phyloP scores from a whole-genome alignment of 2,797 vertebrate genomes.

The Potorous gilbertii region DNA sequence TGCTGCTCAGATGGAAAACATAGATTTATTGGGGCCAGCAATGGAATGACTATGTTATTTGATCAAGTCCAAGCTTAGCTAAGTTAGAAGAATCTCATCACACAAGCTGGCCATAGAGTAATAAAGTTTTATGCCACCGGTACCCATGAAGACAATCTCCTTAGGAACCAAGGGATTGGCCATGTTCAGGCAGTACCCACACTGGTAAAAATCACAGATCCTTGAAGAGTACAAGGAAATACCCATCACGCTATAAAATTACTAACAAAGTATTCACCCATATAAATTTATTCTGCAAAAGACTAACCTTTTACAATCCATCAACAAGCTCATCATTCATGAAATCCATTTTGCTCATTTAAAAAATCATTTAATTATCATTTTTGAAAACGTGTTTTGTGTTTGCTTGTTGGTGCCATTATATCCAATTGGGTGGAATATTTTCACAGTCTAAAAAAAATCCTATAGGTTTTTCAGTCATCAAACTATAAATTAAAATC shows the following conservation, averaged over 20 bases:
- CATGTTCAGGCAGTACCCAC: slow-evolving; percentile 33
- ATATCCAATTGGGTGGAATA: slow-evolving; percentile 33
- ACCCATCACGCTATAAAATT: not conserved
- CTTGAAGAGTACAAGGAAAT: not conserved
- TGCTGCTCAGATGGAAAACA: not conserved
- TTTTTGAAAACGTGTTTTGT: slow-evolving; percentile 19
- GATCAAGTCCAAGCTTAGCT: not conserved
- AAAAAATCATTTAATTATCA: slow-evolving; percentile 41
- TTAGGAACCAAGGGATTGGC: slow-evolving; percentile 17
- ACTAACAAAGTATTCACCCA: not conserved
- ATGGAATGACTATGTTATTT: not conserved
- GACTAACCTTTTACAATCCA: not conserved
- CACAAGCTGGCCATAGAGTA: slow-evolving; percentile 23
- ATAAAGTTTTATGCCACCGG: slow-evolving; percentile 53
- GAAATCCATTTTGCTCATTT: not conserved
- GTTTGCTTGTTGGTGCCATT: slow-evolving; percentile 33
- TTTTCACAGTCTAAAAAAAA: slow-evolving; percentile 23
- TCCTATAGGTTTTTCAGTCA: not conserved
- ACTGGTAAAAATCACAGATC: not conserved
- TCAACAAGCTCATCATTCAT: not conserved
- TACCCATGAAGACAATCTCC: slow-evolving; percentile 44
- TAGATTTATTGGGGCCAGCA: not conserved
- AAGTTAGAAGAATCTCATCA: slow-evolving; percentile 6
- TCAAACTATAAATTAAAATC: not conserved
- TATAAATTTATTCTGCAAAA: not conserved